Percentiles rank a stretch among this genome's conserved stretches.
Evolutionary conservation across 2,113 vertebrate species (phyloP).

Genomic region (Argyrosomus japonicus): DNA sequence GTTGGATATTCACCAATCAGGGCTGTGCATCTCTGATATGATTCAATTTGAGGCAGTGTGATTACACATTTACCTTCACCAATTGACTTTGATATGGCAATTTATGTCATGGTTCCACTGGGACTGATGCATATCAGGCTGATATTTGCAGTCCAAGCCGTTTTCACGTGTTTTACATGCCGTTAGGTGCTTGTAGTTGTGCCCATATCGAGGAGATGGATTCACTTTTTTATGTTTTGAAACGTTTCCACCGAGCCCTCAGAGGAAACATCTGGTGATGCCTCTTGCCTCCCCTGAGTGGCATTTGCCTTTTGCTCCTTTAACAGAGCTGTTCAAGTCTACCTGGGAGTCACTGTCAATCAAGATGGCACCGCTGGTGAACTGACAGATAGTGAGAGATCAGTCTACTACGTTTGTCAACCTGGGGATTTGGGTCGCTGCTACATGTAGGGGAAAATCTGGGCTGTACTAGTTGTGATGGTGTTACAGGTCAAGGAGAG

Average conservation of each 20-base stretch:
- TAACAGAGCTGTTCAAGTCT: constrained; percentile 8
- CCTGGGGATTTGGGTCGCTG: constrained; percentile 20
- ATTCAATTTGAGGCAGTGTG: constrained; percentile 15
- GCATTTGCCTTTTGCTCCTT: constrained; percentile 17
- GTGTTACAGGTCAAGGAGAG: constrained; percentile 21
- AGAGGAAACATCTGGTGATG: neutral
- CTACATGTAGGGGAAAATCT: constrained; percentile 13
- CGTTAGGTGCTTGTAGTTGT: neutral
- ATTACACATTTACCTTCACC: neutral
- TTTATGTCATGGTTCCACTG: constrained; percentile 13
- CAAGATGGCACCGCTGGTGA: neutral
- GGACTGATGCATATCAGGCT: neutral
- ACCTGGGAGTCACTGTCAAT: constrained; percentile 9
- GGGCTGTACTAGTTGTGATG: neutral
- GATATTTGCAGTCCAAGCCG: neutral
- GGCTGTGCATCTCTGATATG: neutral
- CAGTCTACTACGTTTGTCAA: constrained; percentile 24
- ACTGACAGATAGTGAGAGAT: constrained; percentile 1
- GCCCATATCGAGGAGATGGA: constrained; percentile 1
- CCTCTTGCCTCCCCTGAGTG: neutral
- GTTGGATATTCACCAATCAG: neutral
- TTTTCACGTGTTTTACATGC: neutral
- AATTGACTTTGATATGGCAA: constrained; percentile 14
- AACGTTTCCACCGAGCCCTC: neutral
- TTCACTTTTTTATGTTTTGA: neutral